Conservation (phyloP, 2,113 vertebrate genomes). For the Pao palembangensis region DNA sequence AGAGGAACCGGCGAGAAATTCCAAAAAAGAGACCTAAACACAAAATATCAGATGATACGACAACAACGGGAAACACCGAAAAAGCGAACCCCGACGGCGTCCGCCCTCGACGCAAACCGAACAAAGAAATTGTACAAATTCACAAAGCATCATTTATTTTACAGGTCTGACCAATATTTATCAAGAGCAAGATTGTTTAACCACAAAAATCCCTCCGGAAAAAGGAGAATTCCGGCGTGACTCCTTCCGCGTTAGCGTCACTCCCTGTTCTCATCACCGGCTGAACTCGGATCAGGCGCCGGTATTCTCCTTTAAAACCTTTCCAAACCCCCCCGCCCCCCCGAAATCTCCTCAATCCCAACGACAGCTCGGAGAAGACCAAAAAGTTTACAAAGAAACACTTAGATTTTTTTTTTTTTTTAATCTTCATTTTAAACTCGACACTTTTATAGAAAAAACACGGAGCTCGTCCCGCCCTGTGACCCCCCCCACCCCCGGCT, state of each 20-base stretch:
- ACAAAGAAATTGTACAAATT: slow-evolving; percentile 84
- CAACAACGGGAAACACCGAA: slow-evolving; percentile 71
- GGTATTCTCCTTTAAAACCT: slow-evolving; percentile 58
- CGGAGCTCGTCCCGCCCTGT: slow-evolving; percentile 53
- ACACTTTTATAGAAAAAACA: slow-evolving; percentile 79
- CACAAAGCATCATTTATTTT: slow-evolving; percentile 84
- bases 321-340: slow-evolving; percentile 43
- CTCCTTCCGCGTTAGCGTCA: not conserved
- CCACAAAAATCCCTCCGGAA: slow-evolving; percentile 51
- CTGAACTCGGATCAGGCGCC: no score
- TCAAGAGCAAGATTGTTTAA: slow-evolving; percentile 82
- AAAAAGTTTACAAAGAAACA: slow-evolving; percentile 79
- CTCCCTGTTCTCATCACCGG: no score
- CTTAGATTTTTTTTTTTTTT: no score
- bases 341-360: slow-evolving; percentile 49
- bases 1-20: slow-evolving; percentile 83
- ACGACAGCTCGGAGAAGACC: slow-evolving; percentile 81
- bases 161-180: slow-evolving; percentile 85
- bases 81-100: slow-evolving; percentile 72
- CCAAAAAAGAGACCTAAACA: slow-evolving; percentile 32
- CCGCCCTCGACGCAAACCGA: slow-evolving; percentile 65
- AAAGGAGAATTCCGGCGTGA: slow-evolving; percentile 56
- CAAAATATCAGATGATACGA: slow-evolving; percentile 64
- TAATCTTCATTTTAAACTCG: slow-evolving; percentile 39
- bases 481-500: slow-evolving; percentile 34